Evolutionary conservation across 2,888 invertebrate genomes (phyloP).

Genomic region (Chloromyia formosa): DNA sequence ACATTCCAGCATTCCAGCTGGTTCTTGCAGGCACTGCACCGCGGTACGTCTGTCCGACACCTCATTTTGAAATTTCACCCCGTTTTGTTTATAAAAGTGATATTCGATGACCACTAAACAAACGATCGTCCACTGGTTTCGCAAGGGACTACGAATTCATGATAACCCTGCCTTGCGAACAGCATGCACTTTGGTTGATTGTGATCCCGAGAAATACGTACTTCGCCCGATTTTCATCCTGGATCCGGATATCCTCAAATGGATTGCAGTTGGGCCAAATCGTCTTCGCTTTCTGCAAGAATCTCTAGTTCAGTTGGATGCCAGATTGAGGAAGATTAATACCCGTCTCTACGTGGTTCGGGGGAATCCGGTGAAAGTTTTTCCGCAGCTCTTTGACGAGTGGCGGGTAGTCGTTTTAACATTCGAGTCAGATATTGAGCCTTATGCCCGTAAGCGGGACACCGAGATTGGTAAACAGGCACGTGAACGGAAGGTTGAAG

Average conservation of each 20-base stretch:
- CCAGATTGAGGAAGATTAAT: slow-evolving; percentile 67
- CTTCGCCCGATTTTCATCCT: slow-evolving; percentile 70
- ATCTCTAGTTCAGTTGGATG: slow-evolving; percentile 68
- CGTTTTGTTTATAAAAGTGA: no score
- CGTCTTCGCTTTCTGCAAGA: slow-evolving; percentile 71
- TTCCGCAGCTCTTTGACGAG: slow-evolving; percentile 67
- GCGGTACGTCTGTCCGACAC: no score
- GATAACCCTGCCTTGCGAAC: slow-evolving; percentile 72
- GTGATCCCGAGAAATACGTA: slow-evolving; percentile 59
- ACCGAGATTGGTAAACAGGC: slow-evolving; percentile 67
- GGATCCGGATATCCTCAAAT: slow-evolving; percentile 68
- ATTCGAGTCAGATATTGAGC: slow-evolving; percentile 72
- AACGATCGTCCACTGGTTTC: slow-evolving; percentile 73
- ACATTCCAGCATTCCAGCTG: no score
- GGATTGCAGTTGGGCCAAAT: slow-evolving; percentile 68
- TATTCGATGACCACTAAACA: slow-evolving; percentile 22
- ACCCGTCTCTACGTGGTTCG: slow-evolving; percentile 68
- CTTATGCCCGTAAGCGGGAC: slow-evolving; percentile 69
- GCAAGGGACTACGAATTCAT: slow-evolving; percentile 73
- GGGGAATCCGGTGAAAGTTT: slow-evolving; percentile 67
- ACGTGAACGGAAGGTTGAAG: slow-evolving; percentile 65
- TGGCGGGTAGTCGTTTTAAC: slow-evolving; percentile 71
- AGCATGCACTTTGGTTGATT: slow-evolving; percentile 66
- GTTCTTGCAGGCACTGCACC: no score
- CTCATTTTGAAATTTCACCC: no score